A percentile compares a stretch with the other conserved stretches of the same genome.
These are phyloP conservation scores for Drosophila jambulina DNA, from an alignment of 1,140 invertebrate genomes.

Conservation along the genomic window DNA sequence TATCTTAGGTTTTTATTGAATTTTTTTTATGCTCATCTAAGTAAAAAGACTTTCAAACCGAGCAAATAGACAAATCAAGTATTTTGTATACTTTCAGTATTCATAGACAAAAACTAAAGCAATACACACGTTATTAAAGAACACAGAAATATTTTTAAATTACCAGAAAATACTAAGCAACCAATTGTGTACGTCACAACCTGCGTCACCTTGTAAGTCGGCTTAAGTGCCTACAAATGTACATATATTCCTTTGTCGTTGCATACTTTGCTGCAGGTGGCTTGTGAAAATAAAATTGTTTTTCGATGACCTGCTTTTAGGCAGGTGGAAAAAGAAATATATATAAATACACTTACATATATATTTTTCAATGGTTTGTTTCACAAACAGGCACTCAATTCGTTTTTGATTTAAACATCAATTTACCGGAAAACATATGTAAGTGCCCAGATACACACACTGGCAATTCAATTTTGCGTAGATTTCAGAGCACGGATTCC, in stretches of 20 bases:
- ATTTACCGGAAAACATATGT: conserved; percentile 41
- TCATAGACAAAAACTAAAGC: background rate
- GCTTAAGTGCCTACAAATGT: background rate
- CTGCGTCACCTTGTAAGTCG: conserved; percentile 12
- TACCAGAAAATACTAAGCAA: background rate
- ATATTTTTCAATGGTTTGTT: conserved; percentile 21
- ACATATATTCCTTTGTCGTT: conserved; percentile 2
- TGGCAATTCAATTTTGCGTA: conserved; percentile 34
- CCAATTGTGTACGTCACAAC: background rate
- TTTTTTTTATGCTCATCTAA: too few species aligned
- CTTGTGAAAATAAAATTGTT: conserved; percentile 13
- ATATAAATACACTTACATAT: background rate
- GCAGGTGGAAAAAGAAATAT: conserved; percentile 2
- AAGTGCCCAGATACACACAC: conserved; percentile 10
- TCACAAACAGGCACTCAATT: conserved; percentile 35
- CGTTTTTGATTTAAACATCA: conserved; percentile 34
- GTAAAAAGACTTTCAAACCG: too few species aligned
- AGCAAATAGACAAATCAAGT: too few species aligned
- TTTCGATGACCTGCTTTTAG: conserved; percentile 34
- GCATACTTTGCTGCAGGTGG: conserved; percentile 40
- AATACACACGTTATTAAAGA: background rate
- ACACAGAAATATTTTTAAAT: background rate
- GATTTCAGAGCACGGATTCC: conserved; percentile 3
- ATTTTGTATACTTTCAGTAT: too few species aligned
- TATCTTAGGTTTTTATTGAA: too few species aligned